Conservation (phyloP, 2,888 invertebrate genomes). For the Geotrupes spiniger region DNA sequence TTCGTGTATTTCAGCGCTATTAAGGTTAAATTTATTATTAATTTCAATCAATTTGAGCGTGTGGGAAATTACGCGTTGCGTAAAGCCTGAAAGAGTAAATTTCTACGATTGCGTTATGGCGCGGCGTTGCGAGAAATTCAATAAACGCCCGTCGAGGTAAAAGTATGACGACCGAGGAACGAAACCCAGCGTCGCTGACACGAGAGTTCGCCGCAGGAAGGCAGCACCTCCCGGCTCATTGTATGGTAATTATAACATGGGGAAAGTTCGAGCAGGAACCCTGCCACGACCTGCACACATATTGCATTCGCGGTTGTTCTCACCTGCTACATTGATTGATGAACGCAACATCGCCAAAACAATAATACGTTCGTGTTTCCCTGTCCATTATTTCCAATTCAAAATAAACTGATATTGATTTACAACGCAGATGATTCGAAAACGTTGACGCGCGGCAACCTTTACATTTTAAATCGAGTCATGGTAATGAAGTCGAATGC, state of each 20-base stretch:
- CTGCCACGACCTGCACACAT: conserved; percentile 27
- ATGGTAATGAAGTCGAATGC: too few relatives aligned
- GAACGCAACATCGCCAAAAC: conserved; percentile 20
- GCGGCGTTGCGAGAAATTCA: too few relatives aligned
- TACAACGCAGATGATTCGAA: too few relatives aligned
- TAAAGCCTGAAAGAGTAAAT: too few relatives aligned
- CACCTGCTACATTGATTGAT: conserved; percentile 37
- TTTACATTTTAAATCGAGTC: too few relatives aligned
- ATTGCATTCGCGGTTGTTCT: conserved; percentile 29
- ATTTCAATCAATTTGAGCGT: too few relatives aligned
- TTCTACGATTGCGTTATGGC: too few relatives aligned
- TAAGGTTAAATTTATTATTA: too few relatives aligned
- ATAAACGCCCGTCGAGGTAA: conserved; percentile 20
- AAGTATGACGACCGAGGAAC: conserved; percentile 20
- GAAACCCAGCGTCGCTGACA: conserved; percentile 27
- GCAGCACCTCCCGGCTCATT: conserved; percentile 45
- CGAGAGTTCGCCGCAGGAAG: conserved; percentile 38
- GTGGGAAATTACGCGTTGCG: too few relatives aligned
- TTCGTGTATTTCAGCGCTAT: too few relatives aligned
- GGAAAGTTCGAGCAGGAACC: conserved; percentile 36
- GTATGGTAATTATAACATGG: conserved; percentile 46
- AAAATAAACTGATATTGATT: too few relatives aligned
- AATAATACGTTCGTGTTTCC: conserved; percentile 14
- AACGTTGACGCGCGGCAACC: too few relatives aligned
- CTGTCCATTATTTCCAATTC: conserved; percentile 1